Conservation (phyloP, 2,797 vertebrate species). For the Enteromius anoplus region DNA sequence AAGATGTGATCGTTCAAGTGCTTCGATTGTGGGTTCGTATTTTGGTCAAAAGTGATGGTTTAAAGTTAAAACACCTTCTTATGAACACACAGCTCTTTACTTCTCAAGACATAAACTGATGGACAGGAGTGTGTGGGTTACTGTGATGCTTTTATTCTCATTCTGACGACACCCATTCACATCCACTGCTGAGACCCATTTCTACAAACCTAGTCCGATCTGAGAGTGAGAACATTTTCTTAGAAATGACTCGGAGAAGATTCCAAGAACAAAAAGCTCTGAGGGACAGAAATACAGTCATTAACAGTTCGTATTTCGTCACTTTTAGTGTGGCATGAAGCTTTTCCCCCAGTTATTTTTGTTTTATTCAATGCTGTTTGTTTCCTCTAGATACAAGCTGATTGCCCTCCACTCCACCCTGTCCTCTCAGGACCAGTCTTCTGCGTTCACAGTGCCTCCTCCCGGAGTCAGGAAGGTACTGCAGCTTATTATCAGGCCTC, state of each 20-base stretch:
- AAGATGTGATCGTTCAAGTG: neutral
- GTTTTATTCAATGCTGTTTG: neutral
- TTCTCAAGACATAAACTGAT: neutral
- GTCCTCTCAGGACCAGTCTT: constrained; percentile 92
- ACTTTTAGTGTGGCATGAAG: neutral
- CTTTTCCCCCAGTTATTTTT: neutral
- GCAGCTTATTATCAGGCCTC: neutral
- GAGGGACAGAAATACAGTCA: neutral
- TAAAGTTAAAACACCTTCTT: neutral
- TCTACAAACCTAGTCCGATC: neutral
- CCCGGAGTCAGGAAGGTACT: constrained; percentile 91
- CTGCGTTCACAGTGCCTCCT: constrained; percentile 91
- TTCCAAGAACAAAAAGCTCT: neutral
- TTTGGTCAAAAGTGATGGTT: neutral
- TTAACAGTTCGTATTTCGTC: neutral
- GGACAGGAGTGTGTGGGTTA: neutral
- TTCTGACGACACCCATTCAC: neutral
- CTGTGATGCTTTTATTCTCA: neutral
- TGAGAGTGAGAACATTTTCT: neutral
- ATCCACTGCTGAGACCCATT: neutral
- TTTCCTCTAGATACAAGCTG: constrained; percentile 80
- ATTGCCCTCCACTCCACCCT: constrained; percentile 94
- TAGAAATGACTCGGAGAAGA: neutral
- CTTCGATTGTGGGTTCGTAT: neutral
- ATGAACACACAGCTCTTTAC: neutral